A percentile compares a stretch with the other conserved stretches of the same genome.
Evolutionary conservation across 2,888 invertebrate species (phyloP).

Genomic region (Drosophila putrida): DNA sequence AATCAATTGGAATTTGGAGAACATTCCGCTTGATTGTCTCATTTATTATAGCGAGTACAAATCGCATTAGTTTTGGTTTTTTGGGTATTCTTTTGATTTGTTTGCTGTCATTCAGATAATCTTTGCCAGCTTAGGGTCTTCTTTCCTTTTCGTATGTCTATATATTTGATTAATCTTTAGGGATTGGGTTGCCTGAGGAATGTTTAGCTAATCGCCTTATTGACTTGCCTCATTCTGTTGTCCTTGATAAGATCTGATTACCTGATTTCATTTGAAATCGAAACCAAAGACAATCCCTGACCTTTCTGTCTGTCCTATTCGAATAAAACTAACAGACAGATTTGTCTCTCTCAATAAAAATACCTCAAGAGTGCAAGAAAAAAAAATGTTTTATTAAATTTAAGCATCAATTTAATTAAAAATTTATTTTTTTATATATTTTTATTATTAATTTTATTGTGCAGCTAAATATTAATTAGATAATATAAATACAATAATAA

Average conservation of each 20-base stretch:
- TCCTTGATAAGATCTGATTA: constrained; percentile 8
- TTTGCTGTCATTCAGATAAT: background rate
- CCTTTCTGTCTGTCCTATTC: background rate
- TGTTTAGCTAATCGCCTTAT: constrained; percentile 27
- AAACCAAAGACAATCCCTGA: background rate
- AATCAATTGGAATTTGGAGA: too few relatives aligned
- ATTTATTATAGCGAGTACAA: background rate
- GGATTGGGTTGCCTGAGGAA: constrained; percentile 6
- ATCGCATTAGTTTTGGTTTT: background rate
- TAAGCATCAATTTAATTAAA: too few relatives aligned
- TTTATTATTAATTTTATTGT: too few relatives aligned
- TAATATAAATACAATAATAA: too few relatives aligned
- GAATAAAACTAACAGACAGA: too few relatives aligned
- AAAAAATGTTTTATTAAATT: too few relatives aligned
- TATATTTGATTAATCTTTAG: background rate
- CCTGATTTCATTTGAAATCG: constrained; percentile 2
- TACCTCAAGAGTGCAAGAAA: too few relatives aligned
- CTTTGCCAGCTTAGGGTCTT: background rate
- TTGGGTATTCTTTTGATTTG: constrained; percentile 1
- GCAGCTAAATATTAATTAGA: too few relatives aligned
- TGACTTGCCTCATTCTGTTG: background rate
- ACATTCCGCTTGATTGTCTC: background rate
- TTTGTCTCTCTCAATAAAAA: too few relatives aligned
- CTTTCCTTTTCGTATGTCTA: background rate
- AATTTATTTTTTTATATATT: too few relatives aligned